These are phyloP conservation scores for Apantesis nais DNA, from an alignment of 2,888 invertebrate species.

Conservation along the genomic window DNA sequence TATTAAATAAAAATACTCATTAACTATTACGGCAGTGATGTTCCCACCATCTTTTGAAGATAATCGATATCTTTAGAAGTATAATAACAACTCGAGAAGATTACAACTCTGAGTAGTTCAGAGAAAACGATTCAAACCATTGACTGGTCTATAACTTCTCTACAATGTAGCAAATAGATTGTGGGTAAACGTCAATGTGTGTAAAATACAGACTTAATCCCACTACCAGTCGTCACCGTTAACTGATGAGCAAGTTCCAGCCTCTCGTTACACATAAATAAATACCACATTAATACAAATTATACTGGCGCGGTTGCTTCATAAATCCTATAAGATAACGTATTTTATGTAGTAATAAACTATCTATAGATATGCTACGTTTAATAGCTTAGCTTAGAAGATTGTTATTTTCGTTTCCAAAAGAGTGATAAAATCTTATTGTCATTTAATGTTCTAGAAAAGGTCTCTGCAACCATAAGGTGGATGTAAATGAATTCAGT, in stretches of 20 bases:
- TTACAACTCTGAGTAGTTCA: not conserved
- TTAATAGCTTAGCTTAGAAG: not conserved
- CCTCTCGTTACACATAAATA: conserved; percentile 60
- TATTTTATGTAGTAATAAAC: not conserved
- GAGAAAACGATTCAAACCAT: not conserved
- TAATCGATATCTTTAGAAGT: not conserved
- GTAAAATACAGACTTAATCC: not conserved
- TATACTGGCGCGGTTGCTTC: conserved; percentile 65
- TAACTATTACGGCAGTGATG: not conserved
- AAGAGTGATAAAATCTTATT: not conserved
- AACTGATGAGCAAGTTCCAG: not conserved
- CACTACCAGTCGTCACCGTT: not conserved
- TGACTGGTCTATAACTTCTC: not conserved
- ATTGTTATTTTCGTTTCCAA: not conserved
- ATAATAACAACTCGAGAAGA: not conserved
- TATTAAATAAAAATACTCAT: not conserved
- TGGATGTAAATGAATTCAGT: too few relatives aligned
- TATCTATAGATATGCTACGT: conserved; percentile 19
- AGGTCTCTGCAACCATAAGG: too few relatives aligned
- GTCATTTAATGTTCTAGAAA: too few relatives aligned
- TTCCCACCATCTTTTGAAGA: not conserved
- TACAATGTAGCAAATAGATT: not conserved
- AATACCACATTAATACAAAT: conserved; percentile 64
- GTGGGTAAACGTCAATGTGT: not conserved
- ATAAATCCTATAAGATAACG: conserved; percentile 52